These are phyloP conservation scores for Protobothrops mucrosquamatus DNA, from an alignment of 2,113 vertebrate species.

Conservation along the genomic window DNA sequence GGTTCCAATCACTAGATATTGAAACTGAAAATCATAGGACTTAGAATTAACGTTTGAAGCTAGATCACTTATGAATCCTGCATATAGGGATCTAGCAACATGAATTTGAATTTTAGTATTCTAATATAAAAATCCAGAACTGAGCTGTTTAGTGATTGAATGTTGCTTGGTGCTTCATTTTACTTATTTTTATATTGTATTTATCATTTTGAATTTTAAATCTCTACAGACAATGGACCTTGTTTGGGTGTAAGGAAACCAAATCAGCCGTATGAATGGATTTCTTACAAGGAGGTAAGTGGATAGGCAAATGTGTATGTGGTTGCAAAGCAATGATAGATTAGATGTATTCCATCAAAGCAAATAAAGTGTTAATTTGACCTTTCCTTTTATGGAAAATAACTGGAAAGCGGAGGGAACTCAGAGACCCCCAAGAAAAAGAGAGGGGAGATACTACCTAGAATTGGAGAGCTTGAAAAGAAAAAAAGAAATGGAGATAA, in stretches of 20 bases:
- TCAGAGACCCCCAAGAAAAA: neutral
- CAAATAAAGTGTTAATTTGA: neutral
- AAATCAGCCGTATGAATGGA: conserved; percentile 92
- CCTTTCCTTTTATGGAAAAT: neutral
- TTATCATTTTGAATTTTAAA: neutral
- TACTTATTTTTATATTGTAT: neutral
- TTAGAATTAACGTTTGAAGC: neutral
- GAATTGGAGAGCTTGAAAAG: neutral
- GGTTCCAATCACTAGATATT: neutral
- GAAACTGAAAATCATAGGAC: neutral
- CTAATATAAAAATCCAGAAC: neutral
- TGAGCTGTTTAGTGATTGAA: neutral
- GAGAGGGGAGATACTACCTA: neutral
- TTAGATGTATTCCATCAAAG: neutral
- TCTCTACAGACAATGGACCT: conserved; percentile 81
- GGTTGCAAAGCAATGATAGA: neutral
- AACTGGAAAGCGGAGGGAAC: neutral
- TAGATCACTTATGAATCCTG: neutral
- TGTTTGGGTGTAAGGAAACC: conserved; percentile 92
- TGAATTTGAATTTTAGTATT: neutral
- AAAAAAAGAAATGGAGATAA: neutral
- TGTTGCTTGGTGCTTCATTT: accelerated
- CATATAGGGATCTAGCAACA: neutral
- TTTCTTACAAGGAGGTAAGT: conserved; percentile 88
- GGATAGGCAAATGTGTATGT: neutral